phyloP scores from a whole-genome alignment of 2,113 vertebrate genomes.

The Acrocephalus kingi region DNA sequence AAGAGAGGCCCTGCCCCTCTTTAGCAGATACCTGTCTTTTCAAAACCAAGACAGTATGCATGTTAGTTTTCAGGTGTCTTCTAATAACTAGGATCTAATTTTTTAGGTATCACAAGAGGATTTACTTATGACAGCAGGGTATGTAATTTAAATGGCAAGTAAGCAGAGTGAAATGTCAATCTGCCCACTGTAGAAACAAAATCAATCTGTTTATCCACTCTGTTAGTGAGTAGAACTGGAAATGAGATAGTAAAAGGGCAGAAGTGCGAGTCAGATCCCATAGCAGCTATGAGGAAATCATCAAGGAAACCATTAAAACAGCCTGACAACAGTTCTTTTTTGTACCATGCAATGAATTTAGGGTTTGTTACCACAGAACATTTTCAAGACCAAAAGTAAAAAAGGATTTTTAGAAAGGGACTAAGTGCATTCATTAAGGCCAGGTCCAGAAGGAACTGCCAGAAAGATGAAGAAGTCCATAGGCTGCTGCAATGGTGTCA shows the following conservation, averaged over 20 bases:
- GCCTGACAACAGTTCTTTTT: neutral
- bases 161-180: conserved; percentile 6
- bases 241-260: neutral
- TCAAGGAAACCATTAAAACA: neutral
- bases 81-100: neutral
- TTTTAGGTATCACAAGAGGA: neutral
- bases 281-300: neutral
- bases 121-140: neutral
- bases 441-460: conserved; percentile 8
- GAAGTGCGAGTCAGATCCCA: neutral
- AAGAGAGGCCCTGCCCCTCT: no score
- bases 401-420: neutral
- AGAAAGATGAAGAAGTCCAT: neutral
- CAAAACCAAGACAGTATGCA: neutral
- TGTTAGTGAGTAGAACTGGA: neutral
- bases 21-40: no score
- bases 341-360: neutral
- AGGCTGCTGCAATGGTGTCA: neutral
- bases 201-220: neutral
- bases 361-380: neutral
- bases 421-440: neutral
- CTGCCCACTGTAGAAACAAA: neutral
- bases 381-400: neutral
- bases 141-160: neutral
- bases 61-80: neutral